Conservation (phyloP, 2,113 vertebrate genomes). For the Menura novaehollandiae region DNA sequence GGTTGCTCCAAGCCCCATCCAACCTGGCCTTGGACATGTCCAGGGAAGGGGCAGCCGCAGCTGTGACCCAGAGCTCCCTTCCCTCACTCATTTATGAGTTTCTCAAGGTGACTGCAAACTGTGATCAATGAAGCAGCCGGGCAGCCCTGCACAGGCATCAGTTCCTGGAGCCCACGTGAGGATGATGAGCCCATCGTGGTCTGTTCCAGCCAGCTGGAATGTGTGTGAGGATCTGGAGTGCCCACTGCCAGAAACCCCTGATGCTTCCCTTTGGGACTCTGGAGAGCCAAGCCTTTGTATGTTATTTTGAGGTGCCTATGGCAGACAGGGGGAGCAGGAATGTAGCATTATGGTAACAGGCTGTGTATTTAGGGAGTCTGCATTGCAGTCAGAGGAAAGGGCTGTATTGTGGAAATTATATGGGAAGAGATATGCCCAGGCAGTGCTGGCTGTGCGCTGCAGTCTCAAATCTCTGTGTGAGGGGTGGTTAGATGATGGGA, state of each 20-base stretch:
- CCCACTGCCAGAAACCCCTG: background rate
- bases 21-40: accelerated
- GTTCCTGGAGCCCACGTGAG: background rate
- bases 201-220: background rate
- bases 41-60: background rate
- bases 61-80: background rate
- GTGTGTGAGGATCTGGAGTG: background rate
- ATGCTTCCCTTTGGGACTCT: background rate
- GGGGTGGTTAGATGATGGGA: background rate
- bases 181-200: background rate
- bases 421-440: background rate
- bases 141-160: background rate
- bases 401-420: conserved; percentile 6
- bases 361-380: background rate
- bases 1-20: background rate
- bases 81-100: background rate
- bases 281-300: background rate
- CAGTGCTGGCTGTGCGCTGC: background rate
- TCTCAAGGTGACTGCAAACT: background rate
- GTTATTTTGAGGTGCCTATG: background rate
- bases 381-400: background rate
- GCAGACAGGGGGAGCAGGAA: background rate
- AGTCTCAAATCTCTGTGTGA: background rate
- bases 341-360: background rate
- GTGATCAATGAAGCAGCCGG: background rate